Base-by-base conservation (phyloP, 1,140 invertebrate genomes). In the Heliconius congener region DNA sequence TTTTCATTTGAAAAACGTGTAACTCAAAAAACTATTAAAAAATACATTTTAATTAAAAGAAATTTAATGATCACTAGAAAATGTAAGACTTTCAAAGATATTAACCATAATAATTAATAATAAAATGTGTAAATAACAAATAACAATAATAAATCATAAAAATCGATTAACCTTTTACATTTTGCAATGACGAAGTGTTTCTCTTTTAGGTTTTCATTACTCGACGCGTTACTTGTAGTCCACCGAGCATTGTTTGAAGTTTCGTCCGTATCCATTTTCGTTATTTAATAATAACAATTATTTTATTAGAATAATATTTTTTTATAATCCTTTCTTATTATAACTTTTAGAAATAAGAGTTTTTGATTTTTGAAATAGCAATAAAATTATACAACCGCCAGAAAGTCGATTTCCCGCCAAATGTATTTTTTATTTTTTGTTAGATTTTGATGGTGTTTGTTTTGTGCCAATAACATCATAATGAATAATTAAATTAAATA, bases 131-230 rank as follows among this genome's bases (percentile, higher is more conserved):
- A 23, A 23, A 23, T 23, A 23, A 23, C 0, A 23, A 6, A 1
- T 37, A 1, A 37, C 34, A 37, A 37, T 37, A 37, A 37, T 37
- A 1, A 52, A 57, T 57, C 1, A 30, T 5, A n/a, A 66, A 27
- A 66, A 66, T 27, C 16, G 4, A 30, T 3, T 66, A 30, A 91
- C 90, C 90, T 88, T 80, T 81, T 79, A 77, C 86, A 88, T 81
- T 84, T 86, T n/a, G 88, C 76, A 73, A 91, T 87, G 9, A 90
- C 83, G 80, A 89, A 87, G 57, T 84, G 84, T 73, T 82, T 84
- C 39, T 86, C 82, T 34, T 27, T 72, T 34, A 74, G 46, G 74
- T 42, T 83, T 39, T 76, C 27, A 50, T 30, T 52, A 55, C 50
- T 74, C 0, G 57, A 76, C 4, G 60, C 13, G 60, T 27, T 66